These are phyloP conservation scores for Leptopilina boulardi DNA, from an alignment of 1,140 invertebrate species.

Conservation along the genomic window DNA sequence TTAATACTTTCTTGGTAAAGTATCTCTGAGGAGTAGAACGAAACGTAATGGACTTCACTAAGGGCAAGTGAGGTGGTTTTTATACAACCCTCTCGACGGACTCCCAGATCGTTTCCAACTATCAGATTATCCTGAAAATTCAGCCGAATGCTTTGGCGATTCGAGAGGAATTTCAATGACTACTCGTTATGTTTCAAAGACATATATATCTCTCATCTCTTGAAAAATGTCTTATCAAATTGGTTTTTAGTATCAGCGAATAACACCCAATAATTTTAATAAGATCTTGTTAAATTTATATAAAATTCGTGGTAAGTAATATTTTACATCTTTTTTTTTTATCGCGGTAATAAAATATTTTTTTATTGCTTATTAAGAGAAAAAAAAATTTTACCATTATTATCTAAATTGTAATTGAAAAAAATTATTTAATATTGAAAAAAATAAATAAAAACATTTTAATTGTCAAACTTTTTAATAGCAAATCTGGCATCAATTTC, in stretches of 20 bases:
- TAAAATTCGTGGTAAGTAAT: background rate
- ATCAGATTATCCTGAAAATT: conserved; percentile 29
- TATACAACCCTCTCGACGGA: conserved; percentile 11
- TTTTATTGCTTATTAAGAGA: background rate
- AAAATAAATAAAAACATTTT: too few relatives aligned
- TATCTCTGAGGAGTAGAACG: background rate
- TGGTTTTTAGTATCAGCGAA: conserved; percentile 8
- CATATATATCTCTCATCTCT: conserved; percentile 5
- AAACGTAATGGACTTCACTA: conserved; percentile 21
- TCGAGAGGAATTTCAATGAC: conserved; percentile 31
- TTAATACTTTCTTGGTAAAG: conserved; percentile 10
- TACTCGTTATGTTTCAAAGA: conserved; percentile 13
- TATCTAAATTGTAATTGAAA: too few relatives aligned
- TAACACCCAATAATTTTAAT: background rate
- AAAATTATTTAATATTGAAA: too few relatives aligned
- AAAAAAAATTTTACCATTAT: too few relatives aligned
- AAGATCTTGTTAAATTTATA: conserved; percentile 12
- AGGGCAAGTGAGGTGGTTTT: conserved; percentile 25
- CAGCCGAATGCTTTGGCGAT: conserved; percentile 8
- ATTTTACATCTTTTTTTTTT: background rate
- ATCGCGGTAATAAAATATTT: background rate
- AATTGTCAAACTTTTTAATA: too few relatives aligned
- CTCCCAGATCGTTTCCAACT: conserved; percentile 10
- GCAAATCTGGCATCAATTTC: too few relatives aligned
- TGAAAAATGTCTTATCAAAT: background rate